These are phyloP conservation scores for Tenualosa thibaudeaui DNA, from an alignment of 2,797 vertebrate genomes.

Conservation along the genomic window DNA sequence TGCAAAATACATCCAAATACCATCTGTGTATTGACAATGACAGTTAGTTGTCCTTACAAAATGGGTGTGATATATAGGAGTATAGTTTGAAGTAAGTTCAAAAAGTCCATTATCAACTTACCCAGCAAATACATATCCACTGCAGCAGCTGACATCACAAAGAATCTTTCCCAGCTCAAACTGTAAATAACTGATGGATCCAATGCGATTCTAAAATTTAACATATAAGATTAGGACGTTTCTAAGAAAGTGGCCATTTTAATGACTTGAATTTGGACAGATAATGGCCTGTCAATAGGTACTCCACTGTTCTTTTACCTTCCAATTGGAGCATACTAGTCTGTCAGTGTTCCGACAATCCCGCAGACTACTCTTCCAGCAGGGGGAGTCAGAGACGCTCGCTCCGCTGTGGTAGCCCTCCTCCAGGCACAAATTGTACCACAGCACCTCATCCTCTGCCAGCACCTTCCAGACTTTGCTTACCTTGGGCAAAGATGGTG, in stretches of 20 bases:
- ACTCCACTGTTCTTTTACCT: slow-evolving; percentile 72
- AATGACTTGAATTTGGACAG: neutral
- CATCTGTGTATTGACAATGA: neutral
- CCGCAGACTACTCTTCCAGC: slow-evolving; percentile 89
- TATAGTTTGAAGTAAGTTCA: neutral
- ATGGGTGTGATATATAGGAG: neutral
- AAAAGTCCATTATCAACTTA: slow-evolving; percentile 69
- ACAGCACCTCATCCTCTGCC: slow-evolving; percentile 90
- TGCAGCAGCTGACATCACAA: slow-evolving; percentile 85
- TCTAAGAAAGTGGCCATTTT: neutral
- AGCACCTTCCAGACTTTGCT: slow-evolving; percentile 89
- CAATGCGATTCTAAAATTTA: slow-evolving; percentile 84
- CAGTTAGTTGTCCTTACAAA: neutral
- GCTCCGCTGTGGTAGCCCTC: slow-evolving; percentile 80
- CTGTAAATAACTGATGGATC: slow-evolving; percentile 88
- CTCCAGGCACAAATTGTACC: slow-evolving; percentile 83
- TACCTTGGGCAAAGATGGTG: slow-evolving; percentile 74
- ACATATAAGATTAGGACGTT: neutral
- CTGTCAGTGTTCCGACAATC: slow-evolving; percentile 82
- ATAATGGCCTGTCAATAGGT: neutral
- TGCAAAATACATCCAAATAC: neutral
- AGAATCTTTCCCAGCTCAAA: slow-evolving; percentile 87
- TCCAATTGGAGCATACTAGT: slow-evolving; percentile 88
- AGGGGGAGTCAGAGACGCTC: slow-evolving; percentile 82
- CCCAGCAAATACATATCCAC: slow-evolving; percentile 88